Conservation (phyloP, 1,140 invertebrate species). For the Chlorops oryzae region DNA sequence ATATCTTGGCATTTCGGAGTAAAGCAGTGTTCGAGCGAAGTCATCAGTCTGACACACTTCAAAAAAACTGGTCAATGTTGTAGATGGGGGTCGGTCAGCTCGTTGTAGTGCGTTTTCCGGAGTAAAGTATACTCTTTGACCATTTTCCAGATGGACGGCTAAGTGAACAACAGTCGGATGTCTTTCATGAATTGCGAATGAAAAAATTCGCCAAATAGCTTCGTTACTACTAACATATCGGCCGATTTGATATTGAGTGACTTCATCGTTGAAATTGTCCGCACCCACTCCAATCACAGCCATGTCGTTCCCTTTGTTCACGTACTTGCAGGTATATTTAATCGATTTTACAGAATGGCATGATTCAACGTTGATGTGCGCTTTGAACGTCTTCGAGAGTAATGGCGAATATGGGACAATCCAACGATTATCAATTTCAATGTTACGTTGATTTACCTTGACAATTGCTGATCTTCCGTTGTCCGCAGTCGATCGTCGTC, state of each 20-base stretch:
- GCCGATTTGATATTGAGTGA: too few species aligned
- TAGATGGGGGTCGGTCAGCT: conserved; percentile 24
- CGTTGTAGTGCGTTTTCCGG: not conserved
- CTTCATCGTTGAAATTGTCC: too few species aligned
- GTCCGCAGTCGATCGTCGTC: conserved; percentile 36
- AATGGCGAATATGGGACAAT: conserved; percentile 35
- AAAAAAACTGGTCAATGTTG: conserved; percentile 38
- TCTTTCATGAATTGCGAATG: not conserved
- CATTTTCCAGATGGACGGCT: too few species aligned
- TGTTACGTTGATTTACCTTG: too few species aligned
- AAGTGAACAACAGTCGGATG: not conserved
- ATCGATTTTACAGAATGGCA: conserved; percentile 41
- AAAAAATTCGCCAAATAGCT: not conserved
- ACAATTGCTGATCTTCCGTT: conserved; percentile 4
- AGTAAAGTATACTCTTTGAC: not conserved
- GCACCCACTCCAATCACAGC: too few species aligned
- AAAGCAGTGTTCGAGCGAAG: conserved; percentile 45
- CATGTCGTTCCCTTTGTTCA: conserved; percentile 48
- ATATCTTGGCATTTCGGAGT: conserved; percentile 45
- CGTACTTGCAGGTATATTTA: conserved; percentile 50
- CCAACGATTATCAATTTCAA: conserved; percentile 33
- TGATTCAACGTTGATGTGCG: conserved; percentile 36
- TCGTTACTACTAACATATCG: too few species aligned
- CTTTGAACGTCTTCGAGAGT: conserved; percentile 20
- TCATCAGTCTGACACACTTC: conserved; percentile 6